Conservation (phyloP, 2,113 vertebrate species). For the Ameiurus melas region DNA sequence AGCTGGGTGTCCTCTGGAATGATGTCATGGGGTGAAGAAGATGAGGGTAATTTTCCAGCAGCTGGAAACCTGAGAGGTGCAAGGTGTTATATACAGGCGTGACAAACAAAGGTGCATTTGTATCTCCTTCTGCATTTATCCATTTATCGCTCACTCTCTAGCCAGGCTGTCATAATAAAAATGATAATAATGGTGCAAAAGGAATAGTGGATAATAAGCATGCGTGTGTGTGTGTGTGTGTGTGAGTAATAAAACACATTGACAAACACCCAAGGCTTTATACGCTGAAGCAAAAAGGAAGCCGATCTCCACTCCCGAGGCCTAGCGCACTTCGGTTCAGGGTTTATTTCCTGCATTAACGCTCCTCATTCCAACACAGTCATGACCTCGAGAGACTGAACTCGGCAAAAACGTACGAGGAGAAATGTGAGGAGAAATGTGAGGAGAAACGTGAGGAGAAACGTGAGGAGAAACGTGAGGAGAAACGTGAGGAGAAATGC, state of each 20-base stretch:
- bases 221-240: not conserved
- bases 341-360: conserved; percentile 13
- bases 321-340: not conserved
- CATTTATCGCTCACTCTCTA: too few relatives aligned
- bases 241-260: conserved; percentile 9
- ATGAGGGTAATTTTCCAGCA: conserved; percentile 32
- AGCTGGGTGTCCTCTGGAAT: conserved; percentile 19
- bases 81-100: conserved; percentile 9
- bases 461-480: not conserved
- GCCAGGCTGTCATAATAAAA: not conserved
- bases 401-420: not conserved
- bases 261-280: conserved; percentile 16
- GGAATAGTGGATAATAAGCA: not conserved
- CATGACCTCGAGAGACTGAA: not conserved
- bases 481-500: not conserved
- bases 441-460: not conserved
- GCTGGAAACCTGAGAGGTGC: not conserved
- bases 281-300: not conserved
- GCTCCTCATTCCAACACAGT: not conserved
- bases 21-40: conserved; percentile 25
- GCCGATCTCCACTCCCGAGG: not conserved
- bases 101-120: conserved; percentile 12
- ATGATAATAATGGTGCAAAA: not conserved
- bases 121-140: not conserved
- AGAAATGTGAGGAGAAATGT: not conserved